Conservation (phyloP, 2,113 vertebrate genomes). For the Aldabrachelys gigantea region DNA sequence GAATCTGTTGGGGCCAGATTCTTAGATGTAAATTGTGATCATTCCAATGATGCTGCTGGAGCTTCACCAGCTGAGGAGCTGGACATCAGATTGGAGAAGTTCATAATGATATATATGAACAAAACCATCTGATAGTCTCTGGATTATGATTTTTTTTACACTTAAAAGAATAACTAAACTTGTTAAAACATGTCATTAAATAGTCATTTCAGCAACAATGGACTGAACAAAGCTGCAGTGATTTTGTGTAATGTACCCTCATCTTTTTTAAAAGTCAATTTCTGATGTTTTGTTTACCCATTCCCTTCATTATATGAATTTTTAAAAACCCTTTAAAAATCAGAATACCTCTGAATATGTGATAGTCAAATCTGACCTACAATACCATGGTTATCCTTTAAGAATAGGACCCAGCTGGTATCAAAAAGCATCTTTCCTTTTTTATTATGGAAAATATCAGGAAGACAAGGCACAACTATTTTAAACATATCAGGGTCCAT, state of each 20-base stretch:
- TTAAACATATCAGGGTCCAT: neutral
- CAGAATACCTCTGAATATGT: neutral
- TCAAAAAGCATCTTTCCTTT: neutral
- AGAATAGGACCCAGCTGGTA: neutral
- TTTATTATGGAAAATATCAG: neutral
- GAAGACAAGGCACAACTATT: neutral
- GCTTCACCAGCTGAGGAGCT: neutral
- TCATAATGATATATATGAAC: neutral
- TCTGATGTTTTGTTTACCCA: neutral
- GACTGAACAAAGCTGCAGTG: neutral
- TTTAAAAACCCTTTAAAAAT: neutral
- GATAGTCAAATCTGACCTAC: neutral
- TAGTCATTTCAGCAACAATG: neutral
- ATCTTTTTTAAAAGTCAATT: neutral
- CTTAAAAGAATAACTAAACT: neutral
- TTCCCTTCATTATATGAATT: neutral
- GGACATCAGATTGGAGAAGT: neutral
- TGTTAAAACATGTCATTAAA: neutral
- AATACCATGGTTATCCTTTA: neutral
- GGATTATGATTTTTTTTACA: neutral
- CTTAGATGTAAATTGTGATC: neutral
- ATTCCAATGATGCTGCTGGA: neutral
- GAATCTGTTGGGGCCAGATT: neutral
- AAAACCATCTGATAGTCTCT: neutral
- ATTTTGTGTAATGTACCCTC: neutral